These are phyloP conservation scores for Agapornis roseicollis DNA, from an alignment of 2,113 vertebrate species.

Conservation along the genomic window DNA sequence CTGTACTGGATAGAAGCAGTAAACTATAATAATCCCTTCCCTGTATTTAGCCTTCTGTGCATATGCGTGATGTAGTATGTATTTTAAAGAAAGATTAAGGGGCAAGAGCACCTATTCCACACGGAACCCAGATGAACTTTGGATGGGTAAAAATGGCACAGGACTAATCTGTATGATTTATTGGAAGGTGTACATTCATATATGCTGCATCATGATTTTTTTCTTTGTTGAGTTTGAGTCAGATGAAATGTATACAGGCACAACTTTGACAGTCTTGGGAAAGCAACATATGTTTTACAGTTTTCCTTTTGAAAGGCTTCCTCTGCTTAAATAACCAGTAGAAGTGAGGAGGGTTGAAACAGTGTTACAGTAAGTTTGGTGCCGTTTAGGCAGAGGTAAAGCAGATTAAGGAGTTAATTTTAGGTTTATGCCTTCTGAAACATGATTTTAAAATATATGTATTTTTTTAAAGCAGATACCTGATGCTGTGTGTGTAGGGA, in stretches of 20 bases:
- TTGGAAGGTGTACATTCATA: background rate
- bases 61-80: background rate
- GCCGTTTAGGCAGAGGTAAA: background rate
- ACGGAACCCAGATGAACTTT: background rate
- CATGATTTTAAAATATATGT: background rate
- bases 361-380: background rate
- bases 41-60: background rate
- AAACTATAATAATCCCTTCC: background rate
- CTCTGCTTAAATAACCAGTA: background rate
- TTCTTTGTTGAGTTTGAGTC: background rate
- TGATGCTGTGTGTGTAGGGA: background rate
- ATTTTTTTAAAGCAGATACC: background rate
- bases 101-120: background rate
- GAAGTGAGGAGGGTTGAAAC: background rate
- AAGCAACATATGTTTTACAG: fast-evolving
- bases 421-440: background rate
- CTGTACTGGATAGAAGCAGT: background rate
- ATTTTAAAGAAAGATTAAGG: background rate
- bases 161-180: background rate
- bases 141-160: background rate
- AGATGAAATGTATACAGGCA: background rate
- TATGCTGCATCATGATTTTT: background rate
- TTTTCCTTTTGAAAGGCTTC: background rate
- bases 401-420: background rate
- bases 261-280: background rate